Conservation (phyloP, 2,888 invertebrate genomes). For the Halocaridina rubra region DNA sequence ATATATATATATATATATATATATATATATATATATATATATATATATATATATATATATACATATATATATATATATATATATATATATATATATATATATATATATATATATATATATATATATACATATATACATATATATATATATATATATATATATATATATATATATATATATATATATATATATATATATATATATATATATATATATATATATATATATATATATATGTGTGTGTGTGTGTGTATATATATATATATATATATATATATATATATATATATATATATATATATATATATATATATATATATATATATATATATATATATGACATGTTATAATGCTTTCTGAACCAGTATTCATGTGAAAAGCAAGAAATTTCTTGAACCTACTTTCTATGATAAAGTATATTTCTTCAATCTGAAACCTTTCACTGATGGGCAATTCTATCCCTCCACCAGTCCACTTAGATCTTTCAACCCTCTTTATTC, state of each 20-base stretch:
- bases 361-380: too few species aligned
- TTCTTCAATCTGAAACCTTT: too few species aligned
- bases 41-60: not conserved
- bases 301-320: not conserved
- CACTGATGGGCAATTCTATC: too few species aligned
- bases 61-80: not conserved
- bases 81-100: not conserved
- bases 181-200: not conserved
- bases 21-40: not conserved
- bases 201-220: slow-evolving; percentile 29
- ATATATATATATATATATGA: not conserved
- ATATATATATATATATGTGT: not conserved
- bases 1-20: not conserved
- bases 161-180: not conserved
- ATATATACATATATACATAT: not conserved
- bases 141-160: not conserved
- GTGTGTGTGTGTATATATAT: not conserved
- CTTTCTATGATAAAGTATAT: too few species aligned
- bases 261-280: slow-evolving; percentile 28
- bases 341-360: too few species aligned
- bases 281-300: slow-evolving; percentile 1
- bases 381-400: too few species aligned
- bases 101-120: not conserved
- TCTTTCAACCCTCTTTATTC: too few species aligned
- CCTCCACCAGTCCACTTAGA: too few species aligned